Evolutionary conservation across 2,888 invertebrate genomes (phyloP).

Genomic region (Oxystoma pomonae): DNA sequence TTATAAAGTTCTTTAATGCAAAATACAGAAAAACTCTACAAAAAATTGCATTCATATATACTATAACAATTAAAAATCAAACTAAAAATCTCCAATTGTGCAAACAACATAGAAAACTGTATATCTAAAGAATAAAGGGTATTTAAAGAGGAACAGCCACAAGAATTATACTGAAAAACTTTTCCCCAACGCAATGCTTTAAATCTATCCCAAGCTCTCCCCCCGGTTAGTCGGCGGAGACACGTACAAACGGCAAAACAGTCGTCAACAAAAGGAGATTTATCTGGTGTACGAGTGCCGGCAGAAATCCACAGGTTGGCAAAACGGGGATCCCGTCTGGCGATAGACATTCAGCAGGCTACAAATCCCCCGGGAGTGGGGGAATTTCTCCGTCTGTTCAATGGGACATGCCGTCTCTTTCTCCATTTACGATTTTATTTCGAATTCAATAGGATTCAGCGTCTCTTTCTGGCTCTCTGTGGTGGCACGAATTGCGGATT

Average conservation of each 20-base stretch:
- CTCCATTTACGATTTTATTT: constrained; percentile 20
- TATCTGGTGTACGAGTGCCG: constrained; percentile 35
- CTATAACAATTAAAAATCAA: no score
- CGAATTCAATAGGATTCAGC: constrained; percentile 2
- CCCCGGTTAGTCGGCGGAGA: constrained; percentile 7
- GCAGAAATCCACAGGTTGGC: constrained; percentile 47
- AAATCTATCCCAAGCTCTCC: constrained; percentile 9
- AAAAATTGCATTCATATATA: no score
- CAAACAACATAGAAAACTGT: no score
- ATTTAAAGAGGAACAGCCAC: constrained; percentile 14
- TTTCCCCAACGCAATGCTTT: constrained; percentile 1
- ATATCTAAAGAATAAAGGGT: no score
- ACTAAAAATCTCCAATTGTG: no score
- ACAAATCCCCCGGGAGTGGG: constrained; percentile 34
- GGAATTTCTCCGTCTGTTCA: constrained; percentile 45
- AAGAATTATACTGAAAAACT: neutral
- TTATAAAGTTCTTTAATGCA: no score
- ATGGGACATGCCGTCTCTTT: constrained; percentile 41
- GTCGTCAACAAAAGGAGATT: constrained; percentile 39
- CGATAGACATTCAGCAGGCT: constrained; percentile 37
- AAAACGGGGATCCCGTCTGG: constrained; percentile 42
- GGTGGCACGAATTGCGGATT: neutral
- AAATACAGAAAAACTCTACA: no score
- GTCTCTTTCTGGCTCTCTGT: neutral
- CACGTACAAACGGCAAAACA: constrained; percentile 26